These are phyloP conservation scores for Scaptomyza graminum DNA, from an alignment of 1,140 invertebrate genomes.

Conservation along the genomic window DNA sequence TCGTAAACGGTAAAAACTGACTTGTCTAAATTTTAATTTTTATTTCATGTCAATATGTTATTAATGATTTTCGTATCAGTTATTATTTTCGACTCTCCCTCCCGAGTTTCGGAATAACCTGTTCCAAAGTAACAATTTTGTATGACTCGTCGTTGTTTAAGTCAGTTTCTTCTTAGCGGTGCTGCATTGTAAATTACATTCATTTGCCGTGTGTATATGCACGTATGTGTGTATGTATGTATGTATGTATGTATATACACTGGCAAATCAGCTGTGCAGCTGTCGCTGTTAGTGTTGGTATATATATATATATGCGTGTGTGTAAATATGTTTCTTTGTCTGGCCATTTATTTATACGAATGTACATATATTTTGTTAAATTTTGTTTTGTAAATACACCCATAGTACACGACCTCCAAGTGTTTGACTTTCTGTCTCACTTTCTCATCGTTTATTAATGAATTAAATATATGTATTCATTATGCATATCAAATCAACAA, in stretches of 20 bases:
- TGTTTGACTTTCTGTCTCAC: conserved; percentile 4
- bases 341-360: conserved; percentile 42
- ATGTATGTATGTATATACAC: conserved; percentile 39
- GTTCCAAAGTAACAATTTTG: conserved; percentile 21
- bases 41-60: no score
- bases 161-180: conserved; percentile 24
- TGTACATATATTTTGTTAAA: conserved; percentile 5
- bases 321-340: conserved; percentile 64
- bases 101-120: conserved; percentile 15
- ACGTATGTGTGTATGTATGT: neutral
- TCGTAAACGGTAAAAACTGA: no score
- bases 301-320: neutral
- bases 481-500: neutral
- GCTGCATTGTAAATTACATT: conserved; percentile 32
- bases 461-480: conserved; percentile 1
- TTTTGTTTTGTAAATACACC: conserved; percentile 23
- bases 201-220: neutral
- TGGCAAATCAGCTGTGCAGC: conserved; percentile 72
- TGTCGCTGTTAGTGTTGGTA: conserved; percentile 16
- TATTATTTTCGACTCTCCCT: conserved; percentile 3
- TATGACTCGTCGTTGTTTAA: conserved; percentile 17
- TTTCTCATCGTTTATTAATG: conserved; percentile 24
- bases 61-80: conserved; percentile 22
- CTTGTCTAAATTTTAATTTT: no score
- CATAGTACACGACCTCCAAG: conserved; percentile 11